Conservation (phyloP, 92 coral and sea anemone species). For the Meandrina meandrites region DNA sequence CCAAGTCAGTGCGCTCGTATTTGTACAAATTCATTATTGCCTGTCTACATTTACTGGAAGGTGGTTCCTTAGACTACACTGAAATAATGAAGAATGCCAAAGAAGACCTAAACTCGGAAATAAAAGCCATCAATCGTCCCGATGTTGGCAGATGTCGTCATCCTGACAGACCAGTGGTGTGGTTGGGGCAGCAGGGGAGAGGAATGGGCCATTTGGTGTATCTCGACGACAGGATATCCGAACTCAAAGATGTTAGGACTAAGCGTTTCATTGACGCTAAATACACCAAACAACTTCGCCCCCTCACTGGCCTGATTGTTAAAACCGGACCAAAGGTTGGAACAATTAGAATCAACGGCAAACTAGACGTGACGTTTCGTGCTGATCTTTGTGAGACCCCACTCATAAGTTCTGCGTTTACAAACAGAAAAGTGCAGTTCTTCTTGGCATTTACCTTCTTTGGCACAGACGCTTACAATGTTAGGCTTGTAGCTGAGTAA, state of each 20-base stretch:
- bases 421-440: constrained; percentile 51
- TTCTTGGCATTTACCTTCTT: constrained; percentile 67
- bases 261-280: constrained; percentile 41
- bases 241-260: constrained; percentile 39
- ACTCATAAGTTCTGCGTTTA: constrained; percentile 40
- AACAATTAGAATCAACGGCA: constrained; percentile 45
- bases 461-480: constrained; percentile 76
- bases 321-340: constrained; percentile 51
- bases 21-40: constrained; percentile 64
- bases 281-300: constrained; percentile 33
- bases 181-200: constrained; percentile 45
- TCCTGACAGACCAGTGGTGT: constrained; percentile 75
- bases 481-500: constrained; percentile 36
- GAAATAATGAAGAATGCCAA: constrained; percentile 31
- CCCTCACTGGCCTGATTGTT: constrained; percentile 55
- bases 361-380: constrained; percentile 56
- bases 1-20: constrained; percentile 52
- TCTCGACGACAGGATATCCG: constrained; percentile 25
- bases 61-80: constrained; percentile 30
- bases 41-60: constrained; percentile 62
- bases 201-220: constrained; percentile 70
- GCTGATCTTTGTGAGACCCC: constrained; percentile 74
- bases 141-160: constrained; percentile 61
- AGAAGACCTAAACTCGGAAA: constrained; percentile 42
- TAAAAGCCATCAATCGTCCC: constrained; percentile 42